These are phyloP conservation scores for Eonycteris spelaea DNA, from an alignment of 2,113 vertebrate species.

Conservation along the genomic window DNA sequence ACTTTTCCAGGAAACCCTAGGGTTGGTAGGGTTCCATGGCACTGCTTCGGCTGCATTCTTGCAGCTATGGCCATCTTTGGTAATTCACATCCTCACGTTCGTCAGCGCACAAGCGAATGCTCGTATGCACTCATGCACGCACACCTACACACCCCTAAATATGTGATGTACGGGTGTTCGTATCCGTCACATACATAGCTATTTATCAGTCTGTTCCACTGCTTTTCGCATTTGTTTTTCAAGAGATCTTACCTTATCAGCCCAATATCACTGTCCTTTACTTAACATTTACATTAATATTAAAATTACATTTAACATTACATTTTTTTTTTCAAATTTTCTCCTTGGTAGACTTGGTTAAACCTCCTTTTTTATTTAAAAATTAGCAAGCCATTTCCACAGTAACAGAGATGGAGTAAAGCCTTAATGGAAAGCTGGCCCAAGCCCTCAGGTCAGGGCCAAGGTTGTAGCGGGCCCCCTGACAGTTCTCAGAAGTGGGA, in stretches of 20 bases:
- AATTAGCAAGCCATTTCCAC: background rate
- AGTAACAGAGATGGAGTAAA: background rate
- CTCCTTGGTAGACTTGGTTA: background rate
- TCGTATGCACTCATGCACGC: background rate
- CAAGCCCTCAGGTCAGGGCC: background rate
- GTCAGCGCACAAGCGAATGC: no score
- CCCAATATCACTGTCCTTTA: background rate
- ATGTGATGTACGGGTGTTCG: background rate
- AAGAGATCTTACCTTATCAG: background rate
- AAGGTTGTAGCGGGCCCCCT: rapidly evolving
- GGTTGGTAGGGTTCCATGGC: background rate
- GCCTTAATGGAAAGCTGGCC: background rate
- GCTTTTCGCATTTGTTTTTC: conserved; percentile 15
- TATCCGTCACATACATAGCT: background rate
- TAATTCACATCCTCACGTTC: background rate
- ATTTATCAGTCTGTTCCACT: background rate
- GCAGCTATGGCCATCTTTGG: background rate
- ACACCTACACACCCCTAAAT: background rate
- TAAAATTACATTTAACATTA: background rate
- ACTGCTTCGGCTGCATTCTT: background rate
- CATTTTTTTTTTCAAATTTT: background rate
- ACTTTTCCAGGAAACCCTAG: background rate
- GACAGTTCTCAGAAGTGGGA: background rate
- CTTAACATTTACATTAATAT: background rate
- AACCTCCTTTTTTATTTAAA: conserved; percentile 28